These are phyloP conservation scores for Xenus cinereus DNA, from an alignment of 2,113 vertebrate genomes.

Conservation along the genomic window DNA sequence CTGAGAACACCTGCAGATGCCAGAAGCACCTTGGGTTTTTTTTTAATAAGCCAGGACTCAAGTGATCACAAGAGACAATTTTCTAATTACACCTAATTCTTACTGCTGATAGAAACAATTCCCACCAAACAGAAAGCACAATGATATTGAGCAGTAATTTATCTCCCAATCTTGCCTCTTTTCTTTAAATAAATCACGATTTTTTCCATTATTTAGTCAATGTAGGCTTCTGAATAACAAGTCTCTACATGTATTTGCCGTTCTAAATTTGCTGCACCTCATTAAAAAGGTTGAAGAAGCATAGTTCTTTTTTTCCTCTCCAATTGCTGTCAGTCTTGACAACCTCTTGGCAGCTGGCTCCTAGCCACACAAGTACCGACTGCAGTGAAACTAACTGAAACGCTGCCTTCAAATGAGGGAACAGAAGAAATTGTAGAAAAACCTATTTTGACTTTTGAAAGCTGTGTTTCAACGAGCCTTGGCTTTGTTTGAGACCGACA, in stretches of 20 bases:
- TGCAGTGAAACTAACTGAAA: not conserved
- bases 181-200: not conserved
- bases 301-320: not conserved
- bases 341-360: not conserved
- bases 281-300: not conserved
- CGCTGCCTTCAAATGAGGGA: not conserved
- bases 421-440: not conserved
- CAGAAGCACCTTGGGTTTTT: not conserved
- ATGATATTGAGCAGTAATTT: not conserved
- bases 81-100: not conserved
- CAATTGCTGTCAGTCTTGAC: not conserved
- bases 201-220: not conserved
- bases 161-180: not conserved
- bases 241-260: not conserved
- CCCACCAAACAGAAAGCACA: not conserved
- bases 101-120: not conserved
- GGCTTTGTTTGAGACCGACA: not conserved
- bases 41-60: not conserved
- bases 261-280: not conserved
- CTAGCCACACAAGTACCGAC: not conserved
- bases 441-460: not conserved
- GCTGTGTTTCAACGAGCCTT: not conserved
- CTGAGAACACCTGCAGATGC: not conserved
- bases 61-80: not conserved
- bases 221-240: not conserved